phyloP scores from a whole-genome alignment of 1,140 invertebrate genomes.

The Drosophila ogumai region DNA sequence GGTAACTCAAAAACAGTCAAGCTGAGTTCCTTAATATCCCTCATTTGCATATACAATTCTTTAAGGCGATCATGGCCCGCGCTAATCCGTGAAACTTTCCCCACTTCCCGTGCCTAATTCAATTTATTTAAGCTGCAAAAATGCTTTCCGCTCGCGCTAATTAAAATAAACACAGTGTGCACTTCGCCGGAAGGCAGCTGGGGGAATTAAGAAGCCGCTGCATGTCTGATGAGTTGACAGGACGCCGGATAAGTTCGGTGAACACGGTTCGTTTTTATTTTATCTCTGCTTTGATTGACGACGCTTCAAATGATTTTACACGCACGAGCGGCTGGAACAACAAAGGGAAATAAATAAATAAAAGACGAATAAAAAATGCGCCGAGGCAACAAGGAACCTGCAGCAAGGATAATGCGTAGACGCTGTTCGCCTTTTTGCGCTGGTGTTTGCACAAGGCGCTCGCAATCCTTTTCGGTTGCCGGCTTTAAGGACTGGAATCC shows the following conservation, averaged over 20 bases:
- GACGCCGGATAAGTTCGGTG: slow-evolving; percentile 51
- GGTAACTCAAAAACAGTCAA: too few species aligned
- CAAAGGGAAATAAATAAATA: slow-evolving; percentile 38
- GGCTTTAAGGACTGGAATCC: slow-evolving; percentile 27
- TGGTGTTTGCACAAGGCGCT: slow-evolving; percentile 61
- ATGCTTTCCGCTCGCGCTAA: slow-evolving; percentile 49
- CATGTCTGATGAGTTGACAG: slow-evolving; percentile 78
- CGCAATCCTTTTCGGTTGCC: slow-evolving; percentile 61
- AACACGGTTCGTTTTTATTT: slow-evolving; percentile 63
- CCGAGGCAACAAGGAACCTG: slow-evolving; percentile 32
- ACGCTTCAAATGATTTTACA: slow-evolving; percentile 80
- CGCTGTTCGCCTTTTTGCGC: slow-evolving; percentile 52
- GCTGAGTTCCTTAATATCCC: not conserved
- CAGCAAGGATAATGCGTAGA: slow-evolving; percentile 74
- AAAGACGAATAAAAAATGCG: slow-evolving; percentile 22
- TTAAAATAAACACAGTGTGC: slow-evolving; percentile 80
- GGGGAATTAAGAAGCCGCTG: slow-evolving; percentile 62
- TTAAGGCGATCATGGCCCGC: slow-evolving; percentile 19
- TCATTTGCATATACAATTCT: slow-evolving; percentile 52
- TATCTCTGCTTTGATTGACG: slow-evolving; percentile 73
- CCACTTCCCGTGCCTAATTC: slow-evolving; percentile 24
- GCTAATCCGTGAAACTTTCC: slow-evolving; percentile 11
- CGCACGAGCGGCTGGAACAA: slow-evolving; percentile 68
- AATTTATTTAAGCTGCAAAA: slow-evolving; percentile 52
- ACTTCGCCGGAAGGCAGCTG: slow-evolving; percentile 42